These are phyloP conservation scores for Parnassius apollo DNA, from an alignment of 2,888 invertebrate species.

Conservation along the genomic window DNA sequence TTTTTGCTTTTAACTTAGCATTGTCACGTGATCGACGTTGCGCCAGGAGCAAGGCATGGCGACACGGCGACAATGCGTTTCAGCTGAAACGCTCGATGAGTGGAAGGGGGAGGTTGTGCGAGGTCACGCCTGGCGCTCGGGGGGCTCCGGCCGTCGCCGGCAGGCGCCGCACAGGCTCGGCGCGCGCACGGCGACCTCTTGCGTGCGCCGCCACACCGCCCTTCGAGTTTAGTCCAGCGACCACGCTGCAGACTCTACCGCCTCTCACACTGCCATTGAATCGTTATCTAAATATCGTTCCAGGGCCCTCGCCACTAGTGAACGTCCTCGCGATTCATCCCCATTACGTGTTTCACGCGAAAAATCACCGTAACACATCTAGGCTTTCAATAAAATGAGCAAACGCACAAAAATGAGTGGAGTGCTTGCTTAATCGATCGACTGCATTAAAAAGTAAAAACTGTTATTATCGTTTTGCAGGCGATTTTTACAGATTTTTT, in stretches of 20 bases:
- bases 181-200: slow-evolving; percentile 68
- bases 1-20: slow-evolving; percentile 13
- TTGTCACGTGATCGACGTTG: slow-evolving; percentile 11
- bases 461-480: slow-evolving; percentile 69
- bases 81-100: slow-evolving; percentile 67
- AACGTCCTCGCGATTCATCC: slow-evolving; percentile 58
- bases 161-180: slow-evolving; percentile 50
- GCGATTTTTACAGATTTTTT: slow-evolving; percentile 64
- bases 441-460: slow-evolving; percentile 73
- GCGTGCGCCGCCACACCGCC: slow-evolving; percentile 63
- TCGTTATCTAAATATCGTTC: slow-evolving; percentile 70
- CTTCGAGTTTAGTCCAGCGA: slow-evolving; percentile 66
- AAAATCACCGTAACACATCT: slow-evolving; percentile 42
- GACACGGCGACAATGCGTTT: slow-evolving; percentile 60
- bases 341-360: slow-evolving; percentile 35
- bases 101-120: slow-evolving; percentile 66
- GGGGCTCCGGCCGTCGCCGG: slow-evolving; percentile 53
- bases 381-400: slow-evolving; percentile 49
- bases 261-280: slow-evolving; percentile 73
- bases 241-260: slow-evolving; percentile 73
- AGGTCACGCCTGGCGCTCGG: slow-evolving; percentile 52
- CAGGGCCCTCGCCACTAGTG: slow-evolving; percentile 58
- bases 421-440: slow-evolving; percentile 71
- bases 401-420: slow-evolving; percentile 56
- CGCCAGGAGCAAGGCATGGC: slow-evolving; percentile 40